phyloP scores from a whole-genome alignment of 2,113 vertebrate species.

The Arizona elegans region DNA sequence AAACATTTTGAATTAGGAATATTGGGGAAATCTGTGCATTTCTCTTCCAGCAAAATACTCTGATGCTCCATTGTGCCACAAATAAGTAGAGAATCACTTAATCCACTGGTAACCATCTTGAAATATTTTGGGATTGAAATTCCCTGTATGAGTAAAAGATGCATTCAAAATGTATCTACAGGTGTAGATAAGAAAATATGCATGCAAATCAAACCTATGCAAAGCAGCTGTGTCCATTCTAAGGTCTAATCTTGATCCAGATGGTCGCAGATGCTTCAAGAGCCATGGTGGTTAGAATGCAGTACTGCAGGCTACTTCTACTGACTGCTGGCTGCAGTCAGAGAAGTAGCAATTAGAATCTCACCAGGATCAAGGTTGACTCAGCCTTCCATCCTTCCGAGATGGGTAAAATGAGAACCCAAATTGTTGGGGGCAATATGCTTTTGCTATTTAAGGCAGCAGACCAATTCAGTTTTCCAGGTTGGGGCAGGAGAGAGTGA shows the following conservation, averaged over 20 bases:
- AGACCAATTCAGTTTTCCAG: background rate
- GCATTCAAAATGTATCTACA: background rate
- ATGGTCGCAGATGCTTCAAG: background rate
- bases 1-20: slow-evolving; percentile 45
- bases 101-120: background rate
- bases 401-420: too few relatives aligned
- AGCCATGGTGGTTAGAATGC: too few relatives aligned
- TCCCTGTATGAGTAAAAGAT: background rate
- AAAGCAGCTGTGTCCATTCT: background rate
- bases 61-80: background rate
- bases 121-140: background rate
- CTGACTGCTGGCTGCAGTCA: too few relatives aligned
- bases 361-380: too few relatives aligned
- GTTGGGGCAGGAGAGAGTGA: too few relatives aligned
- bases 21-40: background rate
- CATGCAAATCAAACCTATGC: background rate
- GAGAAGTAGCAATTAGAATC: too few relatives aligned
- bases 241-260: background rate
- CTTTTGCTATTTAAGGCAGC: background rate
- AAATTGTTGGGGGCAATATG: too few relatives aligned
- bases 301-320: too few relatives aligned
- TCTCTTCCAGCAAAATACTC: background rate
- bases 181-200: background rate
- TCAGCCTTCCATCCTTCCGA: too few relatives aligned
- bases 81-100: background rate